Evolutionary conservation across 1,140 invertebrate species (phyloP), one percentile per base, ranked within the genome.

Genomic region (Helicoverpa zea): DNA sequence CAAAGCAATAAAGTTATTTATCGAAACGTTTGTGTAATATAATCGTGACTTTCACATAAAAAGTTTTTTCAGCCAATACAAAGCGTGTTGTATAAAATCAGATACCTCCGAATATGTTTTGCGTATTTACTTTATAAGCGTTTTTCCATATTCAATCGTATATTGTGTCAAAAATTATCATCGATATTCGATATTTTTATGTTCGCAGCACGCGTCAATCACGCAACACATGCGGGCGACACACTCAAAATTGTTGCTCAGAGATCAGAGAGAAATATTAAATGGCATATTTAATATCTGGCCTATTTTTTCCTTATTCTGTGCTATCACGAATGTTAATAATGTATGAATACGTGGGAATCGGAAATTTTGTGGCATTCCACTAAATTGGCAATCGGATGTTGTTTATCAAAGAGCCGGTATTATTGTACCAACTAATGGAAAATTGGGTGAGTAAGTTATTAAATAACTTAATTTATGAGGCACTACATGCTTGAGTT

Each of bases 121-220:
- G 23, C 64, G 14, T 51, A 70, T 54, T 29, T 70, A 29, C 51
- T 30, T 70, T 54, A 29, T 30, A 54, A 52, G 16, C 11, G 66
- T 61, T 61, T 63, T 76, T 76, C 73, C 63, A 51, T 14, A 29
- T 14, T 49, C 4, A 78, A 16, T 35, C 63, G 61, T 30, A 61
- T 61, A 47, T 70, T 68, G 63, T 47, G 29, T 68, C 29, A 43
- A 14, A 72, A 83, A 79, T 81, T 66, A 74, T 79, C 59, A 75
- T 74, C 76, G 61, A 75, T 77, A 81, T 81, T 84, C 80, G 80
- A 87, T 85, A 88, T 86, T 87, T 87, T 82, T 86, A 79, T 83
- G 87, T 87, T 87, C 83, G 84, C 84, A 84, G 83, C 84, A 87
- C 80, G 87, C 86, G 89, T 92, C 91, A 91, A 92, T 92, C 90